Conservation (phyloP, 2,888 invertebrate species). For the Drosophila cracens region DNA sequence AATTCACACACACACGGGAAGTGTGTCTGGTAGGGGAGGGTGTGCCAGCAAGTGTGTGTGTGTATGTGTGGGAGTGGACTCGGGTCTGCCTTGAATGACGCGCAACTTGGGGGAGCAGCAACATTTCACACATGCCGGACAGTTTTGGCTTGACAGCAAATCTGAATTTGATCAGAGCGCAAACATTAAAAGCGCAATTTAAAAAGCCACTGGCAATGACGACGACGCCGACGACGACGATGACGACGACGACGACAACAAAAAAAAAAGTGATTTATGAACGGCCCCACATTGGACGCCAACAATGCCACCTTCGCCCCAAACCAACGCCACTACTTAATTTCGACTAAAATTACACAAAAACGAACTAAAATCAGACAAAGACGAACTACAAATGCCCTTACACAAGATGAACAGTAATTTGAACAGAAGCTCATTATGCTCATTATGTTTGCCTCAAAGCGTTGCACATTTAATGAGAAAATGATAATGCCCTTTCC, state of each 20-base stretch:
- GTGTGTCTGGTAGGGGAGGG: neutral
- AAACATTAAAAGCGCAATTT: conserved; percentile 73
- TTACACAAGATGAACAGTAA: neutral
- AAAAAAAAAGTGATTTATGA: conserved; percentile 62
- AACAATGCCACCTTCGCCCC: neutral
- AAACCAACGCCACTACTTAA: conserved; percentile 16
- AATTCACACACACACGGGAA: conserved; percentile 26
- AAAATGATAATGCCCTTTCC: neutral
- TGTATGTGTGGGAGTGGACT: conserved; percentile 14
- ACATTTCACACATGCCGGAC: conserved; percentile 50
- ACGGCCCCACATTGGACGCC: conserved; percentile 39
- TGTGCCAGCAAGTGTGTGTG: neutral
- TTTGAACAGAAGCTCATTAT: neutral
- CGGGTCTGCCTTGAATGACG: conserved; percentile 32
- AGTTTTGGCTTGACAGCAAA: conserved; percentile 74
- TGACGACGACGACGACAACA: neutral
- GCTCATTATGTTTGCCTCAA: neutral
- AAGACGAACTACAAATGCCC: neutral
- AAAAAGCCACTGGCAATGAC: conserved; percentile 40
- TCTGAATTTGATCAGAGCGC: conserved; percentile 72
- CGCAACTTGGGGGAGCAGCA: conserved; percentile 41
- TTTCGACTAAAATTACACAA: conserved; percentile 51
- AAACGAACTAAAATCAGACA: neutral
- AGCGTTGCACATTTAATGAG: neutral
- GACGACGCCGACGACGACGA: neutral